These are phyloP conservation scores for Acanthopagrus latus DNA, from an alignment of 2,797 vertebrate species.

Conservation along the genomic window DNA sequence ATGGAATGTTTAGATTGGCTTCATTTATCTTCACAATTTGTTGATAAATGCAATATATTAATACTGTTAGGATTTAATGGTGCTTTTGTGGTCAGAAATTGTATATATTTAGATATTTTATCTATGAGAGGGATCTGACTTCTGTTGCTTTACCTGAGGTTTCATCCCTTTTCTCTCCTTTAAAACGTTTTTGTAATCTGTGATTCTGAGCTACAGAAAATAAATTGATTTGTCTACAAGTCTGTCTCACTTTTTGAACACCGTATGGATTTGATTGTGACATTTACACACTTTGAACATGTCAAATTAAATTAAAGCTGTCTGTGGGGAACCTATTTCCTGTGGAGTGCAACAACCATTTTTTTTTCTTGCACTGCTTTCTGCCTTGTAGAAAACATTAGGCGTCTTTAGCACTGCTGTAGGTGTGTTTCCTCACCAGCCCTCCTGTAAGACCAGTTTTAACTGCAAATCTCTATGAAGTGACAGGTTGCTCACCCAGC, in stretches of 20 bases:
- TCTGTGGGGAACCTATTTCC: not conserved
- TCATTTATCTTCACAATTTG: not conserved
- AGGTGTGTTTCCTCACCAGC: not conserved
- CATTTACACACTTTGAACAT: not conserved
- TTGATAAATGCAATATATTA: not conserved
- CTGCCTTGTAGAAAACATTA: not conserved
- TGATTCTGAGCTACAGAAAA: too few relatives aligned
- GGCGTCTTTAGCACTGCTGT: not conserved
- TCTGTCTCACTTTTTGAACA: not conserved
- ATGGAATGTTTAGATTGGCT: not conserved
- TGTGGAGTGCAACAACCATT: not conserved
- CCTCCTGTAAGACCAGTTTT: constrained; percentile 1
- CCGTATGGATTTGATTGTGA: not conserved
- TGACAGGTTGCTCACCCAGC: constrained; percentile 10
- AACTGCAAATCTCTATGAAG: not conserved
- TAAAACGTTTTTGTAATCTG: too few relatives aligned
- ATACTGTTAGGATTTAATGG: not conserved
- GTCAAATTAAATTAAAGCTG: not conserved
- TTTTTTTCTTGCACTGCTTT: not conserved
- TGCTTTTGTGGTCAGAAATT: too few relatives aligned
- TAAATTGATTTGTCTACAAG: too few relatives aligned
- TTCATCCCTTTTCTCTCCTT: too few relatives aligned
- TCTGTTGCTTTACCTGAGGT: too few relatives aligned
- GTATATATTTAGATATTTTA: too few relatives aligned
- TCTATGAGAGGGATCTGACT: too few relatives aligned